Base-by-base conservation (phyloP, 92 coral and sea anemone genomes). In the Phenganax stokvisi region DNA sequence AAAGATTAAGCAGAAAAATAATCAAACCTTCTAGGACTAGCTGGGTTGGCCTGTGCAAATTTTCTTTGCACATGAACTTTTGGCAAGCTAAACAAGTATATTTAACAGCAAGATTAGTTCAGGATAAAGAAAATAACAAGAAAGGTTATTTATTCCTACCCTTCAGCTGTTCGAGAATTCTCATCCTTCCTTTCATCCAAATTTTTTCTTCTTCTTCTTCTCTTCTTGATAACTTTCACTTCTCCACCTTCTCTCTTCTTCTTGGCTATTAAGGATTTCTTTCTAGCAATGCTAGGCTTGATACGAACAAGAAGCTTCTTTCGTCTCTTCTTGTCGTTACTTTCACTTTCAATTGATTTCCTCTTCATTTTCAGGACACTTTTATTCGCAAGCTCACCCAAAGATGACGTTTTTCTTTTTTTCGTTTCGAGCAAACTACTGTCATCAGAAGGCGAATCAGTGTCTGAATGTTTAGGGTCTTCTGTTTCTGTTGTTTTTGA, bases 41-140 rank as follows among this genome's bases (percentile, higher is more conserved):
- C 52, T 16, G 94, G 94, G 74, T 72, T 87, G 7, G 80, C 54
- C 73, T 87, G 87, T 25, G 94, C 89, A 90, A 90, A 90, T 82
- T 90, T 90, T 73, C 94, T 84, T 70, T 90, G 94, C 9, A 86
- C 94, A 47, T 82, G 94, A 51, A 90, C 55, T 77, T 75, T 85
- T 74, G 76, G 52, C 54, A 83, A 58, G 66, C 93, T 90, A 76
- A n/a, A 60, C n/a, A 25, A 8, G 1, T 64, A 72, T 75, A 51
- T 12, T 25, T 12, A 20, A 37, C 5, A 37, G 47, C 47, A 37
- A 37, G 47, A 37, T 37, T 37, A 37, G 2, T 5, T 37, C 47
- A 37, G 47, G 51, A 55, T 74, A 55, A 12, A 74, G 30, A 15
- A 16, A 53, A 12, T 74, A 17, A 9, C 15, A 12, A 62, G 10